Conservation (phyloP, 2,797 vertebrate species). For the Pseudomugil gertrudae region DNA sequence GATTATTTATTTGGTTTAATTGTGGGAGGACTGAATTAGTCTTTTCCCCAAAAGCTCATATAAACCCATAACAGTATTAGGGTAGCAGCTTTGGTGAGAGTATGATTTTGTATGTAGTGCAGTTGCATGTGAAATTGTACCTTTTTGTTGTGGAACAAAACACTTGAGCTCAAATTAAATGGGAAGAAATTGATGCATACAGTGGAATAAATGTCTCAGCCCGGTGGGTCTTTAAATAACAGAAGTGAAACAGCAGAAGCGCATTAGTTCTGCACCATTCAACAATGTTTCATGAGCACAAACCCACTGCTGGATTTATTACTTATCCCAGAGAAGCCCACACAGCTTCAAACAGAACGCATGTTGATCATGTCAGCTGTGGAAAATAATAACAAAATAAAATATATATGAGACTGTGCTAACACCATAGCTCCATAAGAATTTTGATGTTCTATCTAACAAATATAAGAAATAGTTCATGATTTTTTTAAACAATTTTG, state of each 20-base stretch:
- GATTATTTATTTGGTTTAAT: too few relatives aligned
- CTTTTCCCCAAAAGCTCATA: neutral
- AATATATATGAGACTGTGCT: neutral
- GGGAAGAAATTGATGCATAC: neutral
- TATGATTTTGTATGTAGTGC: neutral
- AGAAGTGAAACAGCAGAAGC: neutral
- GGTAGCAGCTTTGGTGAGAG: neutral
- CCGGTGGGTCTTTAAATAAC: neutral
- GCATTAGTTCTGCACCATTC: constrained; percentile 14
- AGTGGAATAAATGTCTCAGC: neutral
- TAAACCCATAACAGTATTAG: neutral
- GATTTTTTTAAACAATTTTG: neutral
- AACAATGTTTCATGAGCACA: constrained; percentile 29
- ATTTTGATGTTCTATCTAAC: neutral
- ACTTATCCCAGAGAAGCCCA: too few relatives aligned
- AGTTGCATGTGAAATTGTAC: neutral
- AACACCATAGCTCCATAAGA: neutral
- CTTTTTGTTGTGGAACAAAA: neutral
- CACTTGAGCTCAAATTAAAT: neutral
- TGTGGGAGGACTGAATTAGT: too few relatives aligned
- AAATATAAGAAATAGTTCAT: neutral
- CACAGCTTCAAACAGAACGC: too few relatives aligned
- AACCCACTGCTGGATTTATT: constrained; percentile 1
- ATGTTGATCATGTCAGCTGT: neutral
- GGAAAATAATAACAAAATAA: neutral